Evolutionary conservation across 2,113 vertebrate genomes (phyloP), one percentile per base, ranked within the genome.

Genomic region (Chaetops frenatus): DNA sequence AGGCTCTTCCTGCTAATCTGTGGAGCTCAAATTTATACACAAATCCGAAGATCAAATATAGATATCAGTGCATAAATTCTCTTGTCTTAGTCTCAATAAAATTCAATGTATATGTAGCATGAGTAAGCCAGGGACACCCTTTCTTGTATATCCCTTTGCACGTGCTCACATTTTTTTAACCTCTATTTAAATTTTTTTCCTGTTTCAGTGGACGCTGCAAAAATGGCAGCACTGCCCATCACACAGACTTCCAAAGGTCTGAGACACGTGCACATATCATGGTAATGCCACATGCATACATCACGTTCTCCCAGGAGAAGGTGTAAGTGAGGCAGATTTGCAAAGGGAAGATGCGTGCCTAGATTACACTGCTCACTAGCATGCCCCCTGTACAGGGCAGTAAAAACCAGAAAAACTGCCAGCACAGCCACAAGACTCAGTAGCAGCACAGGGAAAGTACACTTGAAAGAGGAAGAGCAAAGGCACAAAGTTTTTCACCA

Each of bases 281-380:
- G 9, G 48, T 10, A 84, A 15, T n/a, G 36, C 27, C 56, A 81
- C 33, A 33, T 0, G 0, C 11, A 23, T 4, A 31, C 9, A 18
- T 14, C 20, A 17, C 12, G 1, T 0, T 0, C 33, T 84, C 38
- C 44, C 56, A 35, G 47, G 28, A 86, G 31, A 25, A 62, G 23
- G 23, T 3, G 1, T 13, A n/a, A 10, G 11, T 53, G 9, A 17
- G 29, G 16, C 16, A 58, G 28, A 47, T 51, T 51, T 74, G 61
- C 47, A 44, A n/a, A 91, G 15, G 6, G 11, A 81, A 47, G 42
- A 24, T 19, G 25, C 3, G 9, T 62, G 28, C 10, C n/a, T 17
- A 6, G 27, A 35, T 31, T 47, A 47, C 24, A 29, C 57, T 48
- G 51, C 22, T 33, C 40, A 14, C 36, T 35, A 61, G 3, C 51